Evolutionary conservation across 2,113 vertebrate genomes (phyloP).

Genomic region (Brachirus orientalis): DNA sequence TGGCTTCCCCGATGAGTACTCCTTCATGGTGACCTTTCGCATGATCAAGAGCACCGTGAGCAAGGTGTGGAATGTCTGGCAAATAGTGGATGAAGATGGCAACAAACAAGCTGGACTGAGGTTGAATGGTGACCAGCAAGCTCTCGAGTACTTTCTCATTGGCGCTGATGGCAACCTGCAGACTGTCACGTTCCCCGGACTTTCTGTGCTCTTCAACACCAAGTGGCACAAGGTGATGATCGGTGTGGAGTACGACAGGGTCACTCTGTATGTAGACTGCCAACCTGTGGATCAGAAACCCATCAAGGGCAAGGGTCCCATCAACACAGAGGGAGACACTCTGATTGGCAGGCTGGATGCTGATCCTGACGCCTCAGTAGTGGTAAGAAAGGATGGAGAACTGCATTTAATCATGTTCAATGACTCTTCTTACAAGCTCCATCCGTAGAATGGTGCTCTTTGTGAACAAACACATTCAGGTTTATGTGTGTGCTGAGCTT

Average conservation of each 20-base stretch:
- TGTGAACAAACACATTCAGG: slow-evolving; percentile 37
- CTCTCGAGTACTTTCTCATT: slow-evolving; percentile 85
- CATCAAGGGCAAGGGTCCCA: slow-evolving; percentile 83
- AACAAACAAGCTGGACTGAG: slow-evolving; percentile 82
- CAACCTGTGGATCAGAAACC: slow-evolving; percentile 82
- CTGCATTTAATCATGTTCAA: slow-evolving; percentile 32
- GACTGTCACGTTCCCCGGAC: slow-evolving; percentile 81
- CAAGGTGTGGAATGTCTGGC: slow-evolving; percentile 88
- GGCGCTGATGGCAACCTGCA: slow-evolving; percentile 81
- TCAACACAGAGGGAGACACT: slow-evolving; percentile 84
- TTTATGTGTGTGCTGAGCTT: slow-evolving; percentile 61
- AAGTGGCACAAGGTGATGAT: slow-evolving; percentile 89
- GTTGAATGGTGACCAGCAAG: slow-evolving; percentile 83
- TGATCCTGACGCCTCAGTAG: slow-evolving; percentile 81
- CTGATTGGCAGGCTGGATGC: slow-evolving; percentile 83
- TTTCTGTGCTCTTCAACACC: slow-evolving; percentile 85
- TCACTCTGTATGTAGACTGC: slow-evolving; percentile 85
- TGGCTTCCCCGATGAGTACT: slow-evolving; percentile 85
- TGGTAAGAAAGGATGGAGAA: slow-evolving; percentile 72
- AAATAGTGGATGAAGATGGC: slow-evolving; percentile 82
- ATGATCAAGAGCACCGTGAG: slow-evolving; percentile 85
- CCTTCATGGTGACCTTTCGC: slow-evolving; percentile 85
- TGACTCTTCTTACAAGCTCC: slow-evolving; percentile 5
- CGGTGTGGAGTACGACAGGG: slow-evolving; percentile 80
- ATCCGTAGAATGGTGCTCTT: slow-evolving; percentile 33